Evolutionary conservation across 2,113 vertebrate genomes (phyloP).

Genomic region (Pseudorasbora parva): DNA sequence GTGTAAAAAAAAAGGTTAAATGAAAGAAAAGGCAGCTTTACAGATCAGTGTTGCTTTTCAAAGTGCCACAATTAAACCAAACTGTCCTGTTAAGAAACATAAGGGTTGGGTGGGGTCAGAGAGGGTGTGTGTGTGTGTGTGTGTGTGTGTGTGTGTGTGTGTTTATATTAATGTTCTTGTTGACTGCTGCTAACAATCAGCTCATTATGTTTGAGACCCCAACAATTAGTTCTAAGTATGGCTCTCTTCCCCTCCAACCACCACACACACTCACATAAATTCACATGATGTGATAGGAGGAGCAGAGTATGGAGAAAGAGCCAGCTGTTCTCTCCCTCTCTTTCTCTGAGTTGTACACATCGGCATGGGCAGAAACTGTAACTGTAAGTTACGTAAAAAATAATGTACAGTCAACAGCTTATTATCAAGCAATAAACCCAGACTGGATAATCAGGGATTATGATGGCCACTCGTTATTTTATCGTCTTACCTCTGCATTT

Average conservation of each 20-base stretch:
- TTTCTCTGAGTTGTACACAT: neutral
- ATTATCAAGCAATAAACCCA: neutral
- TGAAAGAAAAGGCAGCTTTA: neutral
- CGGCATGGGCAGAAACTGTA: neutral
- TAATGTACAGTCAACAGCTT: neutral
- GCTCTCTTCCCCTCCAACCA: constrained; percentile 50
- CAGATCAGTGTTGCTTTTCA: neutral
- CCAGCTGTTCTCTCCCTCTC: constrained; percentile 15
- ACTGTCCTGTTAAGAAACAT: constrained; percentile 46
- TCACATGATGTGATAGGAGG: constrained; percentile 20
- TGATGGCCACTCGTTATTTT: neutral
- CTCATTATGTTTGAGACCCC: constrained; percentile 54
- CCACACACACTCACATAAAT: constrained; percentile 19
- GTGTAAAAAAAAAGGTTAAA: neutral
- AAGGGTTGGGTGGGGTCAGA: constrained; percentile 34
- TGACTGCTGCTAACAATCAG: constrained; percentile 53
- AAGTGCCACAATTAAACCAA: constrained; percentile 36
- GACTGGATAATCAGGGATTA: neutral
- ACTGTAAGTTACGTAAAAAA: neutral
- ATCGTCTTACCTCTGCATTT: neutral
- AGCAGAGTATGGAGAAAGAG: constrained; percentile 2
- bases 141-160: constrained; percentile 37
- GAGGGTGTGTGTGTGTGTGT: constrained; percentile 41
- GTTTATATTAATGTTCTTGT: constrained; percentile 43
- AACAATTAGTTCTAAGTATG: constrained; percentile 59